Conservation (phyloP, 2,113 vertebrate species). For the Microtus montanus region DNA sequence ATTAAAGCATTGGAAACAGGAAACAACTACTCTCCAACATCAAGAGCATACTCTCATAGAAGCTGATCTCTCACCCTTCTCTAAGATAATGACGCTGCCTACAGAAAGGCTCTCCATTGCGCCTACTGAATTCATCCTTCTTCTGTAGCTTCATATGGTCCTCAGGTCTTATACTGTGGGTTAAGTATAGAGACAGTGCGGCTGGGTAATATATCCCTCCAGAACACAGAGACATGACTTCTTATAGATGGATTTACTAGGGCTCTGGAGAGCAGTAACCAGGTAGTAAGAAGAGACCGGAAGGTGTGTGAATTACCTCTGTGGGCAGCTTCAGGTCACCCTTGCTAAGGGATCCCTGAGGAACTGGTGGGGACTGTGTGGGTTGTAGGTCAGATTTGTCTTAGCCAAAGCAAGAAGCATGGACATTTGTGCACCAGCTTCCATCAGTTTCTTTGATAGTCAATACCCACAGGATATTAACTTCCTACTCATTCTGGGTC, state of each 20-base stretch:
- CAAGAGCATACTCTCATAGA: background rate
- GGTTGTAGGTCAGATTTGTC: background rate
- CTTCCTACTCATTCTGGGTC: background rate
- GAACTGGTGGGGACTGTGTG: background rate
- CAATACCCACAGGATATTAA: too few relatives aligned
- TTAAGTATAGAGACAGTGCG: background rate
- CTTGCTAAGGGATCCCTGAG: background rate
- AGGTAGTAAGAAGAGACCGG: background rate
- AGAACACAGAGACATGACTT: background rate
- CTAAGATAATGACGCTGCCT: background rate
- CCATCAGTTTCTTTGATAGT: background rate
- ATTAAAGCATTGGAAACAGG: constrained; percentile 39
- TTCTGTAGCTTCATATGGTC: background rate
- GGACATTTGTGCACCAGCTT: rapidly evolving
- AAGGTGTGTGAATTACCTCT: background rate
- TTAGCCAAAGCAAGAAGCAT: background rate
- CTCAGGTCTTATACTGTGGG: background rate
- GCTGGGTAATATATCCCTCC: background rate
- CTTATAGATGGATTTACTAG: background rate
- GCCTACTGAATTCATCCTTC: constrained; percentile 12
- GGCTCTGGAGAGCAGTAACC: background rate
- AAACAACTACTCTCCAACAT: constrained; percentile 32
- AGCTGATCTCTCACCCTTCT: background rate
- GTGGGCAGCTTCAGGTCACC: background rate
- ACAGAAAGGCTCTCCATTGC: background rate